Base-by-base conservation (phyloP, 1,140 invertebrate genomes). In the Ceratina australensis region DNA sequence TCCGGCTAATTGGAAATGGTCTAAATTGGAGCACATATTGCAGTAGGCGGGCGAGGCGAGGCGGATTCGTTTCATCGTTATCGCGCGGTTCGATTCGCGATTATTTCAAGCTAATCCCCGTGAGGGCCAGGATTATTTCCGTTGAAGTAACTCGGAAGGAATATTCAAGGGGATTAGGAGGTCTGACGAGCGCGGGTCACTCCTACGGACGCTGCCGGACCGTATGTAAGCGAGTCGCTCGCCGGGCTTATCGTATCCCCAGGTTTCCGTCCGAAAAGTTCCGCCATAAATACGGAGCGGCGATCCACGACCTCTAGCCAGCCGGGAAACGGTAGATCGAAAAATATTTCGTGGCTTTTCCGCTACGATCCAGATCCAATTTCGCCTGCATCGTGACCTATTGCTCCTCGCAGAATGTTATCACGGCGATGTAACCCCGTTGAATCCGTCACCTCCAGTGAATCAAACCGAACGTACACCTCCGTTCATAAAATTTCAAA, bases 271-370 rank as follows among this genome's bases (percentile, higher is more conserved):
- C 22, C 42, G 72, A 72, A 72, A 69, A 69, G 68, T 78, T 83
- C 71, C 52, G n/a, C 57, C 66, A 57, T 80, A 77, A 80, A 76
- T 79, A 78, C 61, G 50, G 60, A 72, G 15, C 47, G 42, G 12
- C 24, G 67, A 64, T 56, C 59, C 28, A 18, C 28, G 57, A 59
- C 16, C 16, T 16, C 15, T 10, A 26, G 24, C 33, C 72, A 10
- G 10, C 66, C 16, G 13, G 75, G 28, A 66, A 78, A 78, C 75
- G 81, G 80, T 65, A 54, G 57, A 33, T 78, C 18, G 71, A 49
- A 67, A 74, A 75, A 83, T 83, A 79, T 79, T 69, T 75, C 66
- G 60, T 50, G 80, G 33, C 54, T 65, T 83, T 83, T 69, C 56
- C 61, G 66, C 50, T 18, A 74, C 52, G 50, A 63, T 67, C 67